phyloP scores from a whole-genome alignment of 2,888 invertebrate genomes.

The Clostera curtula region DNA sequence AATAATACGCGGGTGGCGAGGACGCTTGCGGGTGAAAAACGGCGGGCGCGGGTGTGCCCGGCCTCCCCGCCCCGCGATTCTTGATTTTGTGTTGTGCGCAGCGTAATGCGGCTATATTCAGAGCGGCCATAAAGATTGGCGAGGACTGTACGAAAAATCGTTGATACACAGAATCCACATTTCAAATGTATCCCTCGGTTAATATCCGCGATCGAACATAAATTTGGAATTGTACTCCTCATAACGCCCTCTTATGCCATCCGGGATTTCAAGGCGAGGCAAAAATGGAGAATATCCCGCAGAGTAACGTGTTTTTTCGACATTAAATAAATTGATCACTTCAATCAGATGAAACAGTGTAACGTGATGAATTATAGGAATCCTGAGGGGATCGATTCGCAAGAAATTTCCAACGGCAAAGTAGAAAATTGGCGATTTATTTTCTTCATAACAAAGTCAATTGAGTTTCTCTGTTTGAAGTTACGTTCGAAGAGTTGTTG shows the following conservation, averaged over 20 bases:
- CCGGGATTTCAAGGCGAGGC: neutral
- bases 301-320: conserved; percentile 10
- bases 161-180: no score
- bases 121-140: no score
- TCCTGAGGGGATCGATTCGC: conserved; percentile 15
- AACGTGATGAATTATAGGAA: conserved; percentile 21
- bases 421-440: conserved; percentile 16
- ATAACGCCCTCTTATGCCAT: conserved; percentile 1
- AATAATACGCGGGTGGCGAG: no score
- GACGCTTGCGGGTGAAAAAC: no score
- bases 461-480: neutral
- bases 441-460: conserved; percentile 6
- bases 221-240: neutral
- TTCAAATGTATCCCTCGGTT: no score
- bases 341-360: conserved; percentile 15
- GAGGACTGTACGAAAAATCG: no score
- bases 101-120: no score
- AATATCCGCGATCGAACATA: neutral
- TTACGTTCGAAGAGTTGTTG: neutral
- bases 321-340: conserved; percentile 22
- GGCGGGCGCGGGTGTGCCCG: no score
- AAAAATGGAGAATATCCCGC: conserved; percentile 1
- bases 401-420: conserved; percentile 12
- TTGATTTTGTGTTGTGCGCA: no score
- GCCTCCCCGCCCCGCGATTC: no score